Percentiles rank a stretch among this genome's conserved stretches.
These are phyloP conservation scores for Chelon labrosus DNA, from an alignment of 2,797 vertebrate species.

Conservation along the genomic window DNA sequence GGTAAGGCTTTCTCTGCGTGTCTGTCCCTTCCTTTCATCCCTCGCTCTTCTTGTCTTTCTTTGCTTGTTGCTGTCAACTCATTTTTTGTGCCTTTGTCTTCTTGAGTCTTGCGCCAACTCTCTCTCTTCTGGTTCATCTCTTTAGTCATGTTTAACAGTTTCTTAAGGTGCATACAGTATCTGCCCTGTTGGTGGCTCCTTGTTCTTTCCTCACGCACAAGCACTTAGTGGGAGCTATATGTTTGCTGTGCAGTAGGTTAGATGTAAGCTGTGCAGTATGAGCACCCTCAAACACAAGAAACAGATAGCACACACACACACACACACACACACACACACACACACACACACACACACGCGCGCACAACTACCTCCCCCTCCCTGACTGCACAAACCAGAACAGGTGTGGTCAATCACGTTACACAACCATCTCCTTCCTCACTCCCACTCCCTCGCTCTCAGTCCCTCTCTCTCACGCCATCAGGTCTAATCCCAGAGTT, in stretches of 20 bases:
- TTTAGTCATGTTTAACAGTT: slow-evolving; percentile 2
- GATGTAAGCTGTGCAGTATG: slow-evolving; percentile 17
- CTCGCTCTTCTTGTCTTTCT: slow-evolving; percentile 29
- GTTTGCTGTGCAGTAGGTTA: slow-evolving; percentile 17
- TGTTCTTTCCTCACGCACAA: slow-evolving; percentile 37
- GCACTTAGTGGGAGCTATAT: slow-evolving; percentile 15
- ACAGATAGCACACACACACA: slow-evolving; percentile 21
- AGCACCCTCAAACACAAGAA: slow-evolving; percentile 24
- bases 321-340: slow-evolving; percentile 25
- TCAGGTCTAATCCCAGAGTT: slow-evolving; percentile 80
- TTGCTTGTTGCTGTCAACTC: slow-evolving; percentile 17
- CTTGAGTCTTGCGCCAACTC: neutral
- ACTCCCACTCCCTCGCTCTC: slow-evolving; percentile 71
- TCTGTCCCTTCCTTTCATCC: slow-evolving; percentile 63
- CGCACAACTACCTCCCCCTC: slow-evolving; percentile 22
- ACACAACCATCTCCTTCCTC: slow-evolving; percentile 77
- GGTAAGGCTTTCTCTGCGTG: slow-evolving; percentile 87
- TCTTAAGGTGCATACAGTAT: neutral
- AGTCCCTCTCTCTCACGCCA: slow-evolving; percentile 75
- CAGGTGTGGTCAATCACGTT: slow-evolving; percentile 87
- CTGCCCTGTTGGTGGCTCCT: slow-evolving; percentile 16
- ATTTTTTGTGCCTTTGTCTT: slow-evolving; percentile 28
- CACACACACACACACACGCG: slow-evolving; percentile 32
- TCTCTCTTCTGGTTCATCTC: neutral
- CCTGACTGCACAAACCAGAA: slow-evolving; percentile 58